phyloP scores from a whole-genome alignment of 2,113 vertebrate species.

The Andinoacara biseriatus region DNA sequence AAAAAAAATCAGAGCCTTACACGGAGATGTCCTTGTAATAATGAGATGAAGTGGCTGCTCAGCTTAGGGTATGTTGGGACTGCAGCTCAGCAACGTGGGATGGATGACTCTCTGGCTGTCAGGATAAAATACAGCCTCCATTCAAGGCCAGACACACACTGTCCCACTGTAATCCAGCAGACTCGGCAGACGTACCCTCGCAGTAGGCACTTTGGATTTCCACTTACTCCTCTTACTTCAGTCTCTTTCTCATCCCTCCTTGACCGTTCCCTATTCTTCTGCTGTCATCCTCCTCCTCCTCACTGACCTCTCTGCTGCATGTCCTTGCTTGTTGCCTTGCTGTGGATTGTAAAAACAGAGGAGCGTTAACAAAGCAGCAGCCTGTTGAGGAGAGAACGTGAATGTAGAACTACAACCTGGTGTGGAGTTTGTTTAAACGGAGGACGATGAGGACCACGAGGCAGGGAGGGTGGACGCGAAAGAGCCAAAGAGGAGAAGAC shows the following conservation, averaged over 20 bases:
- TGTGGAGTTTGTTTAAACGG: constrained; percentile 40
- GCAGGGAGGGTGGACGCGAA: constrained; percentile 67
- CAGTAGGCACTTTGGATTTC: constrained; percentile 79
- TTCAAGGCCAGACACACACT: constrained; percentile 72
- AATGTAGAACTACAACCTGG: constrained; percentile 18
- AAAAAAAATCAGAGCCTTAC: constrained; percentile 54
- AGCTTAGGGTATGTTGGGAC: constrained; percentile 36
- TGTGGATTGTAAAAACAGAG: constrained; percentile 54
- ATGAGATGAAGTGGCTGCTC: constrained; percentile 34
- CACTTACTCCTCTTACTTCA: constrained; percentile 60
- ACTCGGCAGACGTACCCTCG: constrained; percentile 63
- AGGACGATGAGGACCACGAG: constrained; percentile 53
- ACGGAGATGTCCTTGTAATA: constrained; percentile 57
- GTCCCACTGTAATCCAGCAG: constrained; percentile 58
- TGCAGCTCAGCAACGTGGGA: constrained; percentile 63
- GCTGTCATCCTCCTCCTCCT: constrained; percentile 47
- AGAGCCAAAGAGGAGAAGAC: constrained; percentile 59
- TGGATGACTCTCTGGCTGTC: constrained; percentile 68
- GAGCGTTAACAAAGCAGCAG: constrained; percentile 15
- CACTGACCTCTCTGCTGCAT: constrained; percentile 47
- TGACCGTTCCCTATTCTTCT: constrained; percentile 37
- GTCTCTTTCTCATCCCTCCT: constrained; percentile 70
- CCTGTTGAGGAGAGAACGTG: constrained; percentile 37
- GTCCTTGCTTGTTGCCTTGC: constrained; percentile 53
- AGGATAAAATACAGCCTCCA: constrained; percentile 71